A percentile compares a stretch with the other conserved stretches of the same genome.
phyloP scores from a whole-genome alignment of 2,888 invertebrate species.

The Rhorus exstirpatorius region DNA sequence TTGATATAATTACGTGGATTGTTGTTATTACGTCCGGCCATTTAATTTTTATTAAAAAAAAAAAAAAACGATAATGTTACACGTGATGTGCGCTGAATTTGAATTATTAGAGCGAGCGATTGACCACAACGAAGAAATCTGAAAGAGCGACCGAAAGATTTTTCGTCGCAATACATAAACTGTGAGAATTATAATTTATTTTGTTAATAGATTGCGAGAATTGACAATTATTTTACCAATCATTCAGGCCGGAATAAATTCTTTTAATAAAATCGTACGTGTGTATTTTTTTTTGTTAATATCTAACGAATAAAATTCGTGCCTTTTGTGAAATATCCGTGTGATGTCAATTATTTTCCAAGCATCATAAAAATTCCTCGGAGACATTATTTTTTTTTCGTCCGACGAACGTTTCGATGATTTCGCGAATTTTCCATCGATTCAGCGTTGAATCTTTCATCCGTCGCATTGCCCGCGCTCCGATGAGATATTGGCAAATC shows the following conservation, averaged over 20 bases:
- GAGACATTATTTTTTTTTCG: background rate
- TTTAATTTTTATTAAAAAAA: too few relatives aligned
- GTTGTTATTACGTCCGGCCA: too few relatives aligned
- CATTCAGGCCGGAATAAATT: background rate
- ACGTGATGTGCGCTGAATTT: too few relatives aligned
- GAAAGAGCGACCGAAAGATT: too few relatives aligned
- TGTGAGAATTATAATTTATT: too few relatives aligned
- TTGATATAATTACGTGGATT: too few relatives aligned
- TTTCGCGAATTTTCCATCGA: conserved; percentile 23
- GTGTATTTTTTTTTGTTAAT: conserved; percentile 1
- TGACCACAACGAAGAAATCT: too few relatives aligned
- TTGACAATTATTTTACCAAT: background rate
- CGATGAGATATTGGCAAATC: conserved; percentile 22
- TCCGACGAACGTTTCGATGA: background rate
- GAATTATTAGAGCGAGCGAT: too few relatives aligned
- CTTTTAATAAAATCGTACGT: background rate
- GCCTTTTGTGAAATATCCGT: background rate
- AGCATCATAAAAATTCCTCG: background rate
- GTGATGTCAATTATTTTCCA: background rate
- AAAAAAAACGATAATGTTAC: too few relatives aligned
- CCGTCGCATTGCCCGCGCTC: conserved; percentile 16
- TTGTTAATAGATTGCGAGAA: too few relatives aligned
- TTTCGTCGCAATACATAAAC: too few relatives aligned
- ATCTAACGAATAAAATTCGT: conserved; percentile 17
- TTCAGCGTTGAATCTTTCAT: conserved; percentile 18